A percentile compares a stretch with the other conserved stretches of the same genome.
phyloP scores from a whole-genome alignment of 2,797 vertebrate species.

The Phoebastria nigripes region DNA sequence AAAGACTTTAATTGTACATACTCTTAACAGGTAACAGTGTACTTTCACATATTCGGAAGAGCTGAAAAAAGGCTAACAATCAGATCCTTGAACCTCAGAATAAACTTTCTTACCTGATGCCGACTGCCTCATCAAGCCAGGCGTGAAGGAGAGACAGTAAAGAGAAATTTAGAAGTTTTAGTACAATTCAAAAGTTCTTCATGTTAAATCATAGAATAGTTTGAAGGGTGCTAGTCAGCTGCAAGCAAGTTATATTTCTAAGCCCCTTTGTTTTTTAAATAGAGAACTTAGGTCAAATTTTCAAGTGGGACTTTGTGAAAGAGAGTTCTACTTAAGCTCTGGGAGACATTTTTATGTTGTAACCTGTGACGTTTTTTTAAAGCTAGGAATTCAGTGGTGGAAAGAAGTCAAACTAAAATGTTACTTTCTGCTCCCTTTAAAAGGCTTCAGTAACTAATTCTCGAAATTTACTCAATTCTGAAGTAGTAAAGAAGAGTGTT shows the following conservation, averaged over 20 bases:
- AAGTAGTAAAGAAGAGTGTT: not conserved
- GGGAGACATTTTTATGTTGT: not conserved
- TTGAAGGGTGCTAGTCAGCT: not conserved
- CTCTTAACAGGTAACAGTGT: not conserved
- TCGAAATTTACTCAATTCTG: not conserved
- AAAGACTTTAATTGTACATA: not conserved
- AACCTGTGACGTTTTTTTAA: not conserved
- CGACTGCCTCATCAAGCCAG: slow-evolving; percentile 83
- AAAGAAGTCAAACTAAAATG: not conserved
- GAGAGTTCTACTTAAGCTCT: not conserved
- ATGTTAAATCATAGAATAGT: not conserved
- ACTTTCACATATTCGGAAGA: not conserved
- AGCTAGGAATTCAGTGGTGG: not conserved
- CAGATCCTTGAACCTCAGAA: not conserved
- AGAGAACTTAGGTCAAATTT: not conserved
- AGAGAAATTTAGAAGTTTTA: slow-evolving; percentile 73
- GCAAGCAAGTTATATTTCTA: not conserved
- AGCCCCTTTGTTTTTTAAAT: not conserved
- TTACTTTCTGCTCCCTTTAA: not conserved
- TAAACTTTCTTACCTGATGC: slow-evolving; percentile 85
- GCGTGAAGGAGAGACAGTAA: slow-evolving; percentile 84
- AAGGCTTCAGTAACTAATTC: not conserved
- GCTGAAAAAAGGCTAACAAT: not conserved
- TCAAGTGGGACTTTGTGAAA: not conserved
- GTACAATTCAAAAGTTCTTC: slow-evolving; percentile 1